These are phyloP conservation scores for Delia radicum DNA, from an alignment of 1,140 invertebrate species.

Conservation along the genomic window DNA sequence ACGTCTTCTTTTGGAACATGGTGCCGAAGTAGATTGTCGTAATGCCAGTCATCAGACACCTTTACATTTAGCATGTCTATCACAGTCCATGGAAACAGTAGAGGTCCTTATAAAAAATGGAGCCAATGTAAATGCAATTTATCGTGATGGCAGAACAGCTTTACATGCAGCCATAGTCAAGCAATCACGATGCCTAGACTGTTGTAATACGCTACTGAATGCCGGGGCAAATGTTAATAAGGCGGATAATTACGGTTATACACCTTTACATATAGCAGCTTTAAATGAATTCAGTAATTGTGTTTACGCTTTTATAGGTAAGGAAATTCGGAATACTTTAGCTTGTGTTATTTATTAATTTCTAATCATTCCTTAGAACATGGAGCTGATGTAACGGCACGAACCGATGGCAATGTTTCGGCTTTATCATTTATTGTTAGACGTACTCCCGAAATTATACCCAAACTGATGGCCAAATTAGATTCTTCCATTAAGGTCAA, in stretches of 20 bases:
- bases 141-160: slow-evolving; percentile 71
- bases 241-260: slow-evolving; percentile 77
- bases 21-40: slow-evolving; percentile 66
- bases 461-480: slow-evolving; percentile 69
- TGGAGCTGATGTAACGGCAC: slow-evolving; percentile 78
- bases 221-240: slow-evolving; percentile 76
- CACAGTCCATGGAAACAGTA: slow-evolving; percentile 72
- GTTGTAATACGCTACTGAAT: slow-evolving; percentile 65
- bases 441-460: slow-evolving; percentile 76
- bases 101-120: slow-evolving; percentile 65
- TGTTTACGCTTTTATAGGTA: slow-evolving; percentile 70
- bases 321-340: slow-evolving; percentile 23
- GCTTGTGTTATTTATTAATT: not conserved
- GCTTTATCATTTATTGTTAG: slow-evolving; percentile 78
- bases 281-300: slow-evolving; percentile 78
- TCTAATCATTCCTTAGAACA: slow-evolving; percentile 59
- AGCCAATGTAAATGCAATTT: slow-evolving; percentile 65
- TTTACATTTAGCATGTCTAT: slow-evolving; percentile 74
- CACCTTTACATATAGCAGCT: slow-evolving; percentile 78
- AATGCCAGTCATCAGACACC: slow-evolving; percentile 76
- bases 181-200: slow-evolving; percentile 70
- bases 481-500: slow-evolving; percentile 75
- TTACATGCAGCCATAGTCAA: slow-evolving; percentile 78
- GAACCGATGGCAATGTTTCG: slow-evolving; percentile 77
- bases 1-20: slow-evolving; percentile 68